These are phyloP conservation scores for Willowsia nigromaculata DNA, from an alignment of 2,888 invertebrate genomes.

Conservation along the genomic window DNA sequence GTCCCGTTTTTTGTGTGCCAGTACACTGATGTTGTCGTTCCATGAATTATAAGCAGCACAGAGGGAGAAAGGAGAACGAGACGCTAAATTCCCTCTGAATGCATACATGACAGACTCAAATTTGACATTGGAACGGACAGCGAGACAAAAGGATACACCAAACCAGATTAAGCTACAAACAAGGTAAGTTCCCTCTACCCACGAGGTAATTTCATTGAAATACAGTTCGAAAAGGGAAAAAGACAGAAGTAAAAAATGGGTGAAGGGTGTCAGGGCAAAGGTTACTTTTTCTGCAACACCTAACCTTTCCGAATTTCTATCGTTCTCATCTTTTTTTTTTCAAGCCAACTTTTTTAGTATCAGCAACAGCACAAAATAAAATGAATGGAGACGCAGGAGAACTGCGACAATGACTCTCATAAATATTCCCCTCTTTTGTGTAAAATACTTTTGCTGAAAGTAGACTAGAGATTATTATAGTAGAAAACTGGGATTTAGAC, in stretches of 20 bases:
- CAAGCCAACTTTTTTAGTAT: neutral
- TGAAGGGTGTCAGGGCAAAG: neutral
- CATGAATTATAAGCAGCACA: too few relatives aligned
- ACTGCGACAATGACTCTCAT: neutral
- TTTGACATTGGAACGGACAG: too few relatives aligned
- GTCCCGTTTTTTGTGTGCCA: too few relatives aligned
- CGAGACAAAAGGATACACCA: too few relatives aligned
- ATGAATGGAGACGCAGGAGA: neutral
- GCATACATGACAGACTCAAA: too few relatives aligned
- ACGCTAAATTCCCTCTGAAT: too few relatives aligned
- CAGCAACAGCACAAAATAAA: neutral
- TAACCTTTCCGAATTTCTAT: neutral
- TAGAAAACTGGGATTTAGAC: too few relatives aligned
- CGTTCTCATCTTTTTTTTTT: neutral
- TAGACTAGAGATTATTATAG: too few relatives aligned
- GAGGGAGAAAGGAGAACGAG: neutral
- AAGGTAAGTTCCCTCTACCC: neutral
- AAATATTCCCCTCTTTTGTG: neutral
- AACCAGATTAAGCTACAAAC: neutral
- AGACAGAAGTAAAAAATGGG: neutral
- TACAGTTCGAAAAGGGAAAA: neutral
- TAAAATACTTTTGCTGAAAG: too few relatives aligned
- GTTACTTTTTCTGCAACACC: neutral
- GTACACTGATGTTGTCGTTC: too few relatives aligned
- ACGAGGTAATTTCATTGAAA: too few relatives aligned